Base-by-base conservation (phyloP, 2,113 vertebrate species). In the Argyrosomus japonicus region DNA sequence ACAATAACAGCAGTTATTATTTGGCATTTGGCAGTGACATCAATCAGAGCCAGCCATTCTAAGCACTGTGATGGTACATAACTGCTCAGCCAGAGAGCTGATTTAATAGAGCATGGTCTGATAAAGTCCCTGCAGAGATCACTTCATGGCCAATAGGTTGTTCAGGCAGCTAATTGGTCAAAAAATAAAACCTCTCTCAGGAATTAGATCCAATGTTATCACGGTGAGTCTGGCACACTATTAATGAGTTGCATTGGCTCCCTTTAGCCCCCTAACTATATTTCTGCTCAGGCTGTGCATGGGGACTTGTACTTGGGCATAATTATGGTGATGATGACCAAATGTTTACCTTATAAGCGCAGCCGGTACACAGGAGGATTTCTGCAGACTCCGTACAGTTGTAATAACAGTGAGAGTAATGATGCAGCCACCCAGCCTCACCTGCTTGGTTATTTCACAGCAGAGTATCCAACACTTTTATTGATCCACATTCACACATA, bases 141-240 rank as follows among this genome's bases (percentile, higher is more conserved):
- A 81, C 90, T 92, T 89, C 89, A 85, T 86, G 88, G 89, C 72
- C 92, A 83, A 90, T 89, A 90, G 91, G 86, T 88, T 93, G 85
- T 89, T 87, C 78, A 86, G 83, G 83, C 86, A 86, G 89, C 91
- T 94, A 94, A 94, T 94, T 93, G 92, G 84, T 93, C 89, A 92
- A 91, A 93, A 93, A 90, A 89, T 76, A 90, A 92, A 89, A 93
- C 73, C 86, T 87, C 88, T 91, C 81, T 50, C 77, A 75, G 87
- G 91, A 91, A 89, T 89, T 75, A 70, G 67, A 90, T 82, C 74
- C 77, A 72, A 32, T 83, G 85, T 77, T 88, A 89, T 90, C 83
- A 69, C 32, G 19, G 75, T 29, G 77, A 78, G 79, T 82, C 88
- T 87, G 80, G 69, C 73, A 65, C 64, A 72, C 89, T 89, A 87